These are phyloP conservation scores for Pocota personata DNA, from an alignment of 2,888 invertebrate species.

Conservation along the genomic window DNA sequence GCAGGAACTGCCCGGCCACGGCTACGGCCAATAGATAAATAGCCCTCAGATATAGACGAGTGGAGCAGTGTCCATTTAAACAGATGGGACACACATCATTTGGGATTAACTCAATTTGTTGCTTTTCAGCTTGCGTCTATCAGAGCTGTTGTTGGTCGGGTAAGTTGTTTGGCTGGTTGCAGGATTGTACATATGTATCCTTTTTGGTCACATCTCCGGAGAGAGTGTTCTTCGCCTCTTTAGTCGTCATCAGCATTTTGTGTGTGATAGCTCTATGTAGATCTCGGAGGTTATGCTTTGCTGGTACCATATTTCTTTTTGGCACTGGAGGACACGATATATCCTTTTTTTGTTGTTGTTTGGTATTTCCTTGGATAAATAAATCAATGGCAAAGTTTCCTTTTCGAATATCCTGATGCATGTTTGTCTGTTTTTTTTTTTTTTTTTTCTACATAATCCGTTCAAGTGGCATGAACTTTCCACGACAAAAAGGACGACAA, in stretches of 20 bases:
- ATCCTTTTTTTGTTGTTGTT: slow-evolving; percentile 38
- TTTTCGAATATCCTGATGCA: slow-evolving; percentile 25
- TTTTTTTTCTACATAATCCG: slow-evolving; percentile 5
- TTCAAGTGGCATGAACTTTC: slow-evolving; percentile 34
- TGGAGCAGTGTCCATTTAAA: slow-evolving; percentile 64
- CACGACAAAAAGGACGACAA: slow-evolving; percentile 2
- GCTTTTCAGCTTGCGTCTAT: slow-evolving; percentile 64
- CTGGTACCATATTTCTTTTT: slow-evolving; percentile 47
- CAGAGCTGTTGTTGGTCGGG: slow-evolving; percentile 47
- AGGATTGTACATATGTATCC: slow-evolving; percentile 4
- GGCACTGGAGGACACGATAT: slow-evolving; percentile 2
- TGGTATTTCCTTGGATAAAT: slow-evolving; percentile 48
- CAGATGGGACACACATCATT: slow-evolving; percentile 73
- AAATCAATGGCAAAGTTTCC: slow-evolving; percentile 55
- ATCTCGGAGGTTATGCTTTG: slow-evolving; percentile 33
- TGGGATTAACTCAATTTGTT: slow-evolving; percentile 74
- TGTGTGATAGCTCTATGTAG: slow-evolving; percentile 19
- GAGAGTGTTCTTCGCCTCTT: slow-evolving; percentile 14
- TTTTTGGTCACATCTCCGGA: slow-evolving; percentile 31
- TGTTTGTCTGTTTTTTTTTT: slow-evolving; percentile 27
- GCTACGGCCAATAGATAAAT: slow-evolving; percentile 52
- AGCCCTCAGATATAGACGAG: slow-evolving; percentile 36
- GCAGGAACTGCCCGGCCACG: slow-evolving; percentile 3
- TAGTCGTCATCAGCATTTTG: slow-evolving; percentile 42
- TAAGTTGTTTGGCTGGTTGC: slow-evolving; percentile 46